Percentiles rank a stretch among this genome's conserved stretches.
Conservation (phyloP, 2,113 vertebrate species). For the Daboia siamensis region DNA sequence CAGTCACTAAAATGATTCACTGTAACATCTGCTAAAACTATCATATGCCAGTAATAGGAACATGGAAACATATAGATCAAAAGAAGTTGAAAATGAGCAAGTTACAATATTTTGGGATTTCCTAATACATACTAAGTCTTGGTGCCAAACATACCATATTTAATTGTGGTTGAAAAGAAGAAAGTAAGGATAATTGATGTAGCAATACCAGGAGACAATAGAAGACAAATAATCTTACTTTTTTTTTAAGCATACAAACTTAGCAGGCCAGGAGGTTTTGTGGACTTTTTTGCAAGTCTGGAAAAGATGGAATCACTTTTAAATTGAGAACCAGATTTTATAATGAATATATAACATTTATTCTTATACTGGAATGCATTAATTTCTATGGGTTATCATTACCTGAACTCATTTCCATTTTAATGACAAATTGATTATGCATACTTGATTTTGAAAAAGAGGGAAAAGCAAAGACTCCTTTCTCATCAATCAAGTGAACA, state of each 20-base stretch:
- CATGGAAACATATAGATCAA: not conserved
- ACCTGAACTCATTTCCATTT: conserved; percentile 2
- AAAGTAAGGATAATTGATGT: not conserved
- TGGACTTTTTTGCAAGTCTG: not conserved
- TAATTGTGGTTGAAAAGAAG: not conserved
- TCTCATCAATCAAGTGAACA: conserved; percentile 22
- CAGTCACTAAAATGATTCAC: not conserved
- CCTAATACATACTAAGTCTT: not conserved
- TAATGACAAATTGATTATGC: conserved; percentile 16
- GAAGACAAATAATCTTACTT: not conserved
- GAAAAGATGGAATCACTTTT: not conserved
- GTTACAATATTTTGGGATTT: not conserved
- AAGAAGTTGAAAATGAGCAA: not conserved
- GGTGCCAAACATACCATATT: not conserved
- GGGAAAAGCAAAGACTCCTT: not conserved
- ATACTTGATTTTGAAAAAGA: not conserved
- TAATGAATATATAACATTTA: not conserved
- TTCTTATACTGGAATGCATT: not conserved
- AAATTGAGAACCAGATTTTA: not conserved
- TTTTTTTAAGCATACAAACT: not conserved
- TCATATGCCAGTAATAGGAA: not conserved
- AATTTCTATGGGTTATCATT: not conserved
- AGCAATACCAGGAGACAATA: not conserved
- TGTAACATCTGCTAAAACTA: not conserved
- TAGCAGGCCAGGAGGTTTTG: not conserved